Evolutionary conservation across 2,797 vertebrate species (phyloP), one percentile per base, ranked within the genome.

Genomic region (Molossus alvarezi): DNA sequence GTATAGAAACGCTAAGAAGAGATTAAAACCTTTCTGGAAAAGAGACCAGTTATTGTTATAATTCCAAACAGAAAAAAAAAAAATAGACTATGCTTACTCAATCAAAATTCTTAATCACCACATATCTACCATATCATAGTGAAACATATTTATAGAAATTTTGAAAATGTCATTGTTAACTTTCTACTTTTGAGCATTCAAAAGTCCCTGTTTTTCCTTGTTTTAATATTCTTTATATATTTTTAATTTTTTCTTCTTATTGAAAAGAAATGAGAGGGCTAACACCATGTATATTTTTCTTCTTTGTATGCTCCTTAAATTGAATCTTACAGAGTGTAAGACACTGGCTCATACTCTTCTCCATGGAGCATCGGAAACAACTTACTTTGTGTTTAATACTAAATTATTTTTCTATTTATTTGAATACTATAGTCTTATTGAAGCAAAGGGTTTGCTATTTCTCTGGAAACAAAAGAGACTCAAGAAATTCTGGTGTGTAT

Each of bases 161-260:
- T 94, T 90, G n/a, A 94, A 92, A 80, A 18, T 57, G 18, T 62
- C 37, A 55, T 67, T 65, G 37, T 48, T 77, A 75, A 41, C 15
- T 83, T 93, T 45, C 48, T 77, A 20, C 17, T 75, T 86, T 87
- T 51, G 7, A 79, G 33, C 69, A 57, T 73, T 90, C 37, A 37
- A 80, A 48, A 29, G 11, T 72, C 0, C 18, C 6, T 57, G 7
- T 53, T 87, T 76, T 81, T 25, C 33, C 29, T 84, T 80, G 80
- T 17, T 62, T 86, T 65, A 57, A 11, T 73, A 48, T 87, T 94
- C 27, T 62, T 81, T 84, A 33, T 87, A 91, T 93, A 82, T 72
- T 12, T 45, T 6, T 64, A 51, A 11, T 25, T 23, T 37, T 88
- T 84, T 48, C 48, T 60, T 29, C 71, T 91, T 60, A 23, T 82